Evolutionary conservation across 2,888 invertebrate genomes (phyloP).

Genomic region (Zhuqinia jingwanae): DNA sequence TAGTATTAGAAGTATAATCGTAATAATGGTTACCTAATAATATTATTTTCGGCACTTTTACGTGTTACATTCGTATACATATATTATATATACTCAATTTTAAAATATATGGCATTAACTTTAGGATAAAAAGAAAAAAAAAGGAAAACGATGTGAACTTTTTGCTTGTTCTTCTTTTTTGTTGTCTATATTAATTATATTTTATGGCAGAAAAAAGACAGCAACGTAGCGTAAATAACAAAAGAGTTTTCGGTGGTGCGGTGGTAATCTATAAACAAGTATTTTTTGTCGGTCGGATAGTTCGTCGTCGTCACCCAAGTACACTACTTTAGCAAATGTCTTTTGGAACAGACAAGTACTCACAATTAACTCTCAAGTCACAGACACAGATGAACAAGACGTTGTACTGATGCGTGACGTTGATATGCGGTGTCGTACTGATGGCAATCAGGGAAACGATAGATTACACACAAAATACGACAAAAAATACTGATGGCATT

Average conservation of each 20-base stretch:
- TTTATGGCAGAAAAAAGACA: slow-evolving; percentile 29
- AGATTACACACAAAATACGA: slow-evolving; percentile 25
- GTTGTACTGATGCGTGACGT: slow-evolving; percentile 59
- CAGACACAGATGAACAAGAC: slow-evolving; percentile 17
- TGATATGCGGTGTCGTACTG: slow-evolving; percentile 39
- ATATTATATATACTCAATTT: neutral
- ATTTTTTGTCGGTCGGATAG: slow-evolving; percentile 55
- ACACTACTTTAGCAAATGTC: slow-evolving; percentile 35
- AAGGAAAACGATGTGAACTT: slow-evolving; percentile 38
- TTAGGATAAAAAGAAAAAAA: too few species aligned
- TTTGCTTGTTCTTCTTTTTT: neutral
- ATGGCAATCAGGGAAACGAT: slow-evolving; percentile 28
- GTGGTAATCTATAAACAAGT: slow-evolving; percentile 18
- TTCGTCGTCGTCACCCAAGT: slow-evolving; percentile 67
- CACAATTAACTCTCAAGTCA: neutral
- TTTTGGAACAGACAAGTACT: neutral
- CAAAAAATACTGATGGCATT: slow-evolving; percentile 29
- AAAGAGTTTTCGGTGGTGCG: slow-evolving; percentile 29
- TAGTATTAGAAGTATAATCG: too few species aligned
- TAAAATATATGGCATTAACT: neutral
- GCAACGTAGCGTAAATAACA: neutral
- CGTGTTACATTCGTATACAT: too few species aligned
- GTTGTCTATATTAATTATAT: slow-evolving; percentile 28
- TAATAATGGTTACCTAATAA: too few species aligned
- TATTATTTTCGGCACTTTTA: too few species aligned